A percentile compares a stretch with the other conserved stretches of the same genome.
These are phyloP conservation scores for Drosophila koepferae DNA, from an alignment of 2,888 invertebrate species.

Conservation along the genomic window DNA sequence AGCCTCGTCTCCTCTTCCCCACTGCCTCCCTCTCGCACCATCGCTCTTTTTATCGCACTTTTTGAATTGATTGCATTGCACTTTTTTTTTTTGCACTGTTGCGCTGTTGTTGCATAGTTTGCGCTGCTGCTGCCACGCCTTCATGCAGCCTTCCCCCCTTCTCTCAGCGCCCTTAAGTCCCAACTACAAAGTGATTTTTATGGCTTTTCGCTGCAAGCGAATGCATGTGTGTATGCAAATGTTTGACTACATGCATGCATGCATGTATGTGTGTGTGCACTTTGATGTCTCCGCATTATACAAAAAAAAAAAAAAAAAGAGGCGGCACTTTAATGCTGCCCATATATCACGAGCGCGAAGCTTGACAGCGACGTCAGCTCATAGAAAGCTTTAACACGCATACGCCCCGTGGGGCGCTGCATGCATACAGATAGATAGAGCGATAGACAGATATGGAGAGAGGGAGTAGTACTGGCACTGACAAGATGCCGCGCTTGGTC, in stretches of 20 bases:
- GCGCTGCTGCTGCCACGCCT: conserved; percentile 62
- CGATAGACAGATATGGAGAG: neutral
- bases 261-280: conserved; percentile 47
- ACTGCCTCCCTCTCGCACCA: neutral
- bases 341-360: conserved; percentile 73
- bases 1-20: neutral
- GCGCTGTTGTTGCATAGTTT: conserved; percentile 67
- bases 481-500: conserved; percentile 24
- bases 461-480: neutral
- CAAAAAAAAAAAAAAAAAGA: conserved; percentile 59
- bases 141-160: conserved; percentile 35
- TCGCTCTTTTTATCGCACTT: conserved; percentile 15
- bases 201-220: conserved; percentile 62
- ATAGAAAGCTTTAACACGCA: conserved; percentile 68
- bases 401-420: conserved; percentile 66
- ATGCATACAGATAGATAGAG: neutral
- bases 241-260: conserved; percentile 42
- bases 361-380: conserved; percentile 59
- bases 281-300: conserved; percentile 73
- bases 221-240: conserved; percentile 55
- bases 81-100: conserved; percentile 56
- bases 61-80: conserved; percentile 80
- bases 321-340: conserved; percentile 71
- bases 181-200: conserved; percentile 74
- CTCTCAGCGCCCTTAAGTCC: conserved; percentile 6